phyloP scores from a whole-genome alignment of 2,888 invertebrate genomes.

The Rotaria socialis region DNA sequence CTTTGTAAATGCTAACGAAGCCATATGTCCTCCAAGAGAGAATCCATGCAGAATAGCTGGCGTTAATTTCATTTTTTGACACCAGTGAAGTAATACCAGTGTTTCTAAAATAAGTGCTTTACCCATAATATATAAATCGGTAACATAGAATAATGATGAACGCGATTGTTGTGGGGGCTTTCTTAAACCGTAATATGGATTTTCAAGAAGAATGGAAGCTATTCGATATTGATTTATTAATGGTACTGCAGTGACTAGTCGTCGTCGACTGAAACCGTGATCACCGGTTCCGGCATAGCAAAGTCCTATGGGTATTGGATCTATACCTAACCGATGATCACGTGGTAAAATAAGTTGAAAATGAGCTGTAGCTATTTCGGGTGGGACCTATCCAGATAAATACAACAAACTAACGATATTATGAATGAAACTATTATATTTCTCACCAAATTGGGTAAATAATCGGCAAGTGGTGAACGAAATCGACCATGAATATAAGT shows the following conservation, averaged over 20 bases:
- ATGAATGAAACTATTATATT: not conserved
- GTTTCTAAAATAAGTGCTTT: slow-evolving; percentile 61
- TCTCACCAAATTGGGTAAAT: not conserved
- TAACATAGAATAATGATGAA: slow-evolving; percentile 85
- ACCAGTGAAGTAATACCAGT: not conserved
- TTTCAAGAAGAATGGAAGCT: slow-evolving; percentile 87
- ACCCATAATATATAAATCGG: slow-evolving; percentile 98
- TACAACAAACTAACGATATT: no score
- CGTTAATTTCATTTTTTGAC: slow-evolving; percentile 66
- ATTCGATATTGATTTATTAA: slow-evolving; percentile 81
- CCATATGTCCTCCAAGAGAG: slow-evolving; percentile 16
- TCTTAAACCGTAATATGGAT: slow-evolving; percentile 77
- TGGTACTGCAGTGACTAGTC: slow-evolving; percentile 83
- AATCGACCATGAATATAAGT: not conserved
- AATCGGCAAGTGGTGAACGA: not conserved
- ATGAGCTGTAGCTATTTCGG: slow-evolving; percentile 6
- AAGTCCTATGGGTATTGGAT: slow-evolving; percentile 59
- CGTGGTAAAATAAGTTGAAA: slow-evolving; percentile 31
- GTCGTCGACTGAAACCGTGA: slow-evolving; percentile 82
- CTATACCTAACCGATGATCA: not conserved
- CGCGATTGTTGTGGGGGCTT: slow-evolving; percentile 80
- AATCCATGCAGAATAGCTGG: slow-evolving; percentile 80
- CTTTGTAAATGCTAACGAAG: slow-evolving; percentile 22
- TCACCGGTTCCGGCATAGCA: slow-evolving; percentile 97
- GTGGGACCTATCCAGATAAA: not conserved